Evolutionary conservation across 2,888 invertebrate species (phyloP), one percentile per base, ranked within the genome.

Genomic region (Sialis fuliginosa): DNA sequence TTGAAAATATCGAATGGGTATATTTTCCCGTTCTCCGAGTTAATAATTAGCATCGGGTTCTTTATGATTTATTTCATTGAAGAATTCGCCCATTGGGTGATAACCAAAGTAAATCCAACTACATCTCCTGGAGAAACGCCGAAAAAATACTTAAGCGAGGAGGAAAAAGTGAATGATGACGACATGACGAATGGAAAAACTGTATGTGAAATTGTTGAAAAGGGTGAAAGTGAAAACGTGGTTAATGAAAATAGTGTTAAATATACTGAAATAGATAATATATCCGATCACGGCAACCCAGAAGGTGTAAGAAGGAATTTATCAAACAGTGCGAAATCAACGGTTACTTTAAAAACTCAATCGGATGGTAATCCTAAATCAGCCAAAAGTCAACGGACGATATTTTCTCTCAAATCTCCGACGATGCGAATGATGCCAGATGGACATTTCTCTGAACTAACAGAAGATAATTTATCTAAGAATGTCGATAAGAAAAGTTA

Each of bases 31-130:
- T 59, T 66, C 40, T 67, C 71, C 0, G 73, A 74, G 54, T 54
- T 73, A 8, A 61, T 70, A 7, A 66, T 72, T 37, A 69, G 69
- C 31, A 51, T 61, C 22, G 73, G 73, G 1, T 74, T 74, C 57
- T 71, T 74, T 57, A 57, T 69, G 12, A 67, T 73, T 9, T 74
- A 72, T 56, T 63, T 72, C 51, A 54, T 72, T 30, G 74, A 74
- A 58, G 72, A 73, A 53, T 57, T 68, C n/a, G 60, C 61, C 1
- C 63, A 64, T 48, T 64, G 63, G 60, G 55, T 61, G 33, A 56
- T 63, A 6, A 57, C 59, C 4, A 58, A 54, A 49, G 50, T 35
- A 12, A n/a, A 32, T 13, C 44, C 44, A 32, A 33, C 12, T 2
- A 7, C n/a, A 22, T 41, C 41, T 30, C 13, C 12, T n/a, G 12